Conservation (phyloP, 2,113 vertebrate genomes). For the Carassius carassius region DNA sequence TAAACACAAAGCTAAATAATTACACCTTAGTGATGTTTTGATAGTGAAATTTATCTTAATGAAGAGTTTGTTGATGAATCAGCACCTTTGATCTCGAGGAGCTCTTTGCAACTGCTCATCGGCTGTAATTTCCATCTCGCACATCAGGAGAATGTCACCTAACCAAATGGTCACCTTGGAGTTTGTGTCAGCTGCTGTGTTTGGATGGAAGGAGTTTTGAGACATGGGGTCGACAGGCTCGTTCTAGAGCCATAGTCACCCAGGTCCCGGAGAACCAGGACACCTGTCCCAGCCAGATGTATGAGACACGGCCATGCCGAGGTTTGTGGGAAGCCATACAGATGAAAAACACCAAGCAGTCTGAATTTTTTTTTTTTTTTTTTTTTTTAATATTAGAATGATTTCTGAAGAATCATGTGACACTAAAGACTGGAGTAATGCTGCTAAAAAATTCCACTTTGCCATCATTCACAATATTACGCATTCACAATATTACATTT, state of each 20-base stretch:
- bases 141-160: conserved; percentile 90
- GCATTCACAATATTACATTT: too few species aligned
- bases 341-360: conserved; percentile 12
- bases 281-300: conserved; percentile 84
- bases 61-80: background rate
- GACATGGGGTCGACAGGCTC: conserved; percentile 82
- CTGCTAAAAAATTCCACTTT: too few species aligned
- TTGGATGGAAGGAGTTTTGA: conserved; percentile 91
- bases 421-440: too few species aligned
- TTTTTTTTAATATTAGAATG: too few species aligned
- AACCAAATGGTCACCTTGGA: conserved; percentile 93
- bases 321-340: conserved; percentile 69
- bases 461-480: too few species aligned
- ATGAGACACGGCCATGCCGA: conserved; percentile 88
- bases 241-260: conserved; percentile 85
- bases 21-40: too few species aligned
- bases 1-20: background rate
- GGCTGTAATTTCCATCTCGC: background rate
- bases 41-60: background rate
- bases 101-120: background rate
- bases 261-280: conserved; percentile 85
- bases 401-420: too few species aligned
- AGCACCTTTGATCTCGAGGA: background rate
- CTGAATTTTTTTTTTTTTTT: too few species aligned
- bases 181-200: conserved; percentile 91